Conservation (phyloP, 2,797 vertebrate genomes). For the Denticeps clupeoides region DNA sequence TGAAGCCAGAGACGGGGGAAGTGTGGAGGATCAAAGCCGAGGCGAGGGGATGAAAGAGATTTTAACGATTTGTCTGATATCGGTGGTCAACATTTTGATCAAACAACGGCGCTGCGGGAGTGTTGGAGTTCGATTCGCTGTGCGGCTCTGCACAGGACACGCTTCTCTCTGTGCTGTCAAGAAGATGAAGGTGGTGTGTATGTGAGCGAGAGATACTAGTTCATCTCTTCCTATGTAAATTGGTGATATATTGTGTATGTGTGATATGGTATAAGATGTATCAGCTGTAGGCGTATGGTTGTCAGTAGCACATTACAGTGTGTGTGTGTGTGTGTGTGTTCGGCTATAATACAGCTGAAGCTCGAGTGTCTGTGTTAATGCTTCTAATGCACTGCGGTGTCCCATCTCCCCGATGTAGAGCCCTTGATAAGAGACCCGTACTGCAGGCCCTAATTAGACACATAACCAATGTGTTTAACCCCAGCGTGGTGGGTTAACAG, state of each 20-base stretch:
- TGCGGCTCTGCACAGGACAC: too few relatives aligned
- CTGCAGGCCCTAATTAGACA: conserved; percentile 24
- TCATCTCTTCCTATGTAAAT: not conserved
- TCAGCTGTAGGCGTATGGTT: not conserved
- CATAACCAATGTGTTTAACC: conserved; percentile 28
- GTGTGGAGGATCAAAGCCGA: not conserved
- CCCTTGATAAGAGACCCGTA: conserved; percentile 1
- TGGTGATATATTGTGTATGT: not conserved
- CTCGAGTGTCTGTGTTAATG: conserved; percentile 7
- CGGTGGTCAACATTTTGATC: conserved; percentile 1
- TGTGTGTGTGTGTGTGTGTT: not conserved
- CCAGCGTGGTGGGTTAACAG: conserved; percentile 18
- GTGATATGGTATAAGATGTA: too few relatives aligned
- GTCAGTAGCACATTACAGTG: conserved; percentile 27
- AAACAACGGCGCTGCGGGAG: not conserved
- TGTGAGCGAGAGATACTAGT: conserved; percentile 16
- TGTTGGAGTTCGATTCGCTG: conserved; percentile 25
- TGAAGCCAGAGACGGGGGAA: not conserved
- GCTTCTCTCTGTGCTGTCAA: too few relatives aligned
- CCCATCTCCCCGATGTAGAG: not conserved
- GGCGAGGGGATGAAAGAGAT: not conserved
- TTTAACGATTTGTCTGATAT: conserved; percentile 1
- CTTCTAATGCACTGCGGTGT: not conserved
- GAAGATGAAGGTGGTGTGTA: too few relatives aligned
- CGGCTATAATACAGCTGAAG: conserved; percentile 4